Percentiles rank a stretch among this genome's conserved stretches.
Conservation (phyloP, 2,797 vertebrate species). For the Ambastaia sidthimunki region DNA sequence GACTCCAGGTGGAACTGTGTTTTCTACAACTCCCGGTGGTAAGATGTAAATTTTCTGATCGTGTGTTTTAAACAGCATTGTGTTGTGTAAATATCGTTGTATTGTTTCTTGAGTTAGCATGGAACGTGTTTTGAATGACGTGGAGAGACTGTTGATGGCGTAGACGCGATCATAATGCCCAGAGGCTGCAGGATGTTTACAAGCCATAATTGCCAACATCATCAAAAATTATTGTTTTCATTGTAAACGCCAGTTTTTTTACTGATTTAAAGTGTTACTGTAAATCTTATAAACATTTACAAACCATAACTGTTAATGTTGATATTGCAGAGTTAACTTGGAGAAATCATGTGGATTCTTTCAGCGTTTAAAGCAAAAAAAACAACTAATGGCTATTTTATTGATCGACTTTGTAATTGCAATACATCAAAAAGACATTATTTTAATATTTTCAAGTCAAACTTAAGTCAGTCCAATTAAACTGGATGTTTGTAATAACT, state of each 20-base stretch:
- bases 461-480: neutral
- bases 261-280: neutral
- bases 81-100: neutral
- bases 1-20: conserved; percentile 66
- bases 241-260: too few relatives aligned
- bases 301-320: neutral
- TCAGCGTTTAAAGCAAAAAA: neutral
- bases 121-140: neutral
- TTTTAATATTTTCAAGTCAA: neutral
- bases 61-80: neutral
- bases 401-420: neutral
- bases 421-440: neutral
- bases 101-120: neutral
- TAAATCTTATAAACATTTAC: neutral
- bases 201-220: neutral
- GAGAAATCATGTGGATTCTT: neutral
- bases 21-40: conserved; percentile 65
- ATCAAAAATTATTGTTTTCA: neutral
- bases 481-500: neutral
- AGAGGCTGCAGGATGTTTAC: neutral
- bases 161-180: neutral
- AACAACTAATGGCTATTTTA: neutral
- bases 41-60: conserved; percentile 30
- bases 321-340: neutral
- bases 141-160: neutral